phyloP scores from a whole-genome alignment of 2,113 vertebrate genomes.

The Chiloscyllium plagiosum region DNA sequence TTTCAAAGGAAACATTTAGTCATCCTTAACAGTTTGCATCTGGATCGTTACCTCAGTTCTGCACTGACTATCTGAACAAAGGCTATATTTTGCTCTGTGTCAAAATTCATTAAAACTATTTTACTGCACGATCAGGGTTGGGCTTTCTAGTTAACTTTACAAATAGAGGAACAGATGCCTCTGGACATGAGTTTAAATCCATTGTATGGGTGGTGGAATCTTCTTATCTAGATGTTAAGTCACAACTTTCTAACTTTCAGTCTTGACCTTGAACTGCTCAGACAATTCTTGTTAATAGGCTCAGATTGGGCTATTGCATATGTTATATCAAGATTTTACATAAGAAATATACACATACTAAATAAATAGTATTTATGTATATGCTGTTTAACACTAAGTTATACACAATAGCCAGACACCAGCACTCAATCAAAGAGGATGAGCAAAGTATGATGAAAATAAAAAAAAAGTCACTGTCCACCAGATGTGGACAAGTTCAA shows the following conservation, averaged over 20 bases:
- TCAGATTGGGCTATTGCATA: not conserved
- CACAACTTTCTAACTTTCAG: not conserved
- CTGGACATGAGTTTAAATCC: not conserved
- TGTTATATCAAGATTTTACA: not conserved
- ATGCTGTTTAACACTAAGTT: not conserved
- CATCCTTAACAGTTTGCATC: not conserved
- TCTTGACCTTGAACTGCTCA: not conserved
- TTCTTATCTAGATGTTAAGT: not conserved
- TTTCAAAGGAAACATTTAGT: not conserved
- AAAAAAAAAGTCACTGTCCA: not conserved
- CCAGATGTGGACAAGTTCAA: not conserved
- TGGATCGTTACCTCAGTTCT: not conserved
- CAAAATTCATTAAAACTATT: not conserved
- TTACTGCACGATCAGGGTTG: not conserved
- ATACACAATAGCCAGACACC: not conserved
- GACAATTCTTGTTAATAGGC: not conserved
- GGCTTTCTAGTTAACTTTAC: not conserved
- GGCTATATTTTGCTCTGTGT: not conserved
- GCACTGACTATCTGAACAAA: not conserved
- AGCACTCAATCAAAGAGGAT: not conserved
- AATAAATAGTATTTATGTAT: too few relatives aligned
- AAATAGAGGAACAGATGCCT: not conserved
- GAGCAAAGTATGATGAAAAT: not conserved
- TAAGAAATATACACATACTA: not conserved
- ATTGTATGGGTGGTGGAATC: not conserved